phyloP scores from a whole-genome alignment of 1,140 invertebrate genomes.

The Eufriesea mexicana region DNA sequence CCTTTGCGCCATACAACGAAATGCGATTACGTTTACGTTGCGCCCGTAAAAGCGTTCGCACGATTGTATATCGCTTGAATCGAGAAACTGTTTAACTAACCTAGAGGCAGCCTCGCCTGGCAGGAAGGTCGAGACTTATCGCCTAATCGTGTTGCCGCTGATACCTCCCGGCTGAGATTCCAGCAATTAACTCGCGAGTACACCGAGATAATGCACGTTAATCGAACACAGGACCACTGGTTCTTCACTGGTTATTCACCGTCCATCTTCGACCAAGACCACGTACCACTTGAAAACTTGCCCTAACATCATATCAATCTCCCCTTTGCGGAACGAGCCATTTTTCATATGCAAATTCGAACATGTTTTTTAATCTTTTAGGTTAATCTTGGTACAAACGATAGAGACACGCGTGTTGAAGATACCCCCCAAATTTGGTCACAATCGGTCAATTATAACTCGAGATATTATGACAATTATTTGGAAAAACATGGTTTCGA shows the following conservation, averaged over 20 bases:
- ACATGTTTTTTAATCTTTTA: too few relatives aligned
- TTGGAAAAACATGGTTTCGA: too few relatives aligned
- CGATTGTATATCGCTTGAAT: conserved; percentile 16
- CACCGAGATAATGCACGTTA: neutral
- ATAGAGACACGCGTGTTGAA: too few relatives aligned
- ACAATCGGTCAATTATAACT: too few relatives aligned
- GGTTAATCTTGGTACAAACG: too few relatives aligned
- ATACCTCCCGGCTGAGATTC: neutral
- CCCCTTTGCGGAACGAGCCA: too few relatives aligned
- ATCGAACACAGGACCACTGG: neutral
- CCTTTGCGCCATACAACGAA: conserved; percentile 46
- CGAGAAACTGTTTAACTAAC: conserved; percentile 23
- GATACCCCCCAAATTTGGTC: too few relatives aligned
- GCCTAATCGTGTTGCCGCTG: conserved; percentile 17
- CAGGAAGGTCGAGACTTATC: conserved; percentile 21
- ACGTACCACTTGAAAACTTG: too few relatives aligned
- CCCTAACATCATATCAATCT: too few relatives aligned
- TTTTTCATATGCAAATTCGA: too few relatives aligned
- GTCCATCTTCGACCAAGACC: neutral
- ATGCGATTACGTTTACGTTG: conserved; percentile 42
- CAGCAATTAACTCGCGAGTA: conserved; percentile 4
- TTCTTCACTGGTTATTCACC: too few relatives aligned
- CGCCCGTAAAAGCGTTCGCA: conserved; percentile 10
- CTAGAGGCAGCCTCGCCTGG: neutral
- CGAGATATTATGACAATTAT: too few relatives aligned